These are phyloP conservation scores for Luscinia megarhynchos DNA, from an alignment of 2,797 vertebrate genomes.

Conservation along the genomic window DNA sequence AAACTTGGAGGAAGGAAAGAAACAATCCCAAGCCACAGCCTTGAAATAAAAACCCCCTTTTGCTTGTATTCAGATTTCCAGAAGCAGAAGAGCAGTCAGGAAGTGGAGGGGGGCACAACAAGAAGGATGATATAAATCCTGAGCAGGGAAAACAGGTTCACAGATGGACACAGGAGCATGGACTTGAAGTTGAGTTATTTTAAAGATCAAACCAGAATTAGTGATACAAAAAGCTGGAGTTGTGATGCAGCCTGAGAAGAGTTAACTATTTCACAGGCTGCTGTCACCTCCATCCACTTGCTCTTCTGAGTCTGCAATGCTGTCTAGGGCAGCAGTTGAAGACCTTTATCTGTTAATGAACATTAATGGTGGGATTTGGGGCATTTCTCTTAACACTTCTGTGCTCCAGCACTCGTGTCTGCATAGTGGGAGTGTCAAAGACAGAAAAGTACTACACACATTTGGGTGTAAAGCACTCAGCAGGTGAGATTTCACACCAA, in stretches of 20 bases:
- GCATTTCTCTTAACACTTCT: background rate
- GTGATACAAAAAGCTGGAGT: background rate
- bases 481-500: background rate
- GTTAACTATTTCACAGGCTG: background rate
- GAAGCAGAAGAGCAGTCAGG: background rate
- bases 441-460: background rate
- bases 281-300: background rate
- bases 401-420: background rate
- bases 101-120: background rate
- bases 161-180: background rate
- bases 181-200: background rate
- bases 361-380: background rate
- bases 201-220: background rate
- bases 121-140: background rate
- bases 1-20: background rate
- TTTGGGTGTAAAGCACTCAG: background rate
- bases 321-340: background rate
- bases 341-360: background rate
- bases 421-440: background rate
- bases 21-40: background rate
- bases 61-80: background rate
- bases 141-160: background rate
- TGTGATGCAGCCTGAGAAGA: background rate
- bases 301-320: background rate
- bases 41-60: background rate